Base-by-base conservation (phyloP, 2,888 invertebrate genomes). In the Flexamia atlantica region DNA sequence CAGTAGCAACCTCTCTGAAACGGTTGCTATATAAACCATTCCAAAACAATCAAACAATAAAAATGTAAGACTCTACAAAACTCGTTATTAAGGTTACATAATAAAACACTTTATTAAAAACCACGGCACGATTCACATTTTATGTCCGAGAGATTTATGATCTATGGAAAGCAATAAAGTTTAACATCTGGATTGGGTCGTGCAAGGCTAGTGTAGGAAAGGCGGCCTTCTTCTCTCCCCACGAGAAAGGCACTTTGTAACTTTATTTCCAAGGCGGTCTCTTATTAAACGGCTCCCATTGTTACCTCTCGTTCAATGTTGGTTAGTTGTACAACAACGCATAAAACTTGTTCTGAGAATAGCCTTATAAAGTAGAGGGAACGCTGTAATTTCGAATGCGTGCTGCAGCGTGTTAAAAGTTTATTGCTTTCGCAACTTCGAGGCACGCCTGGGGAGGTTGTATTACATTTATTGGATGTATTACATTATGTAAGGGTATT, bases 331-430 rank as follows among this genome's bases (percentile, higher is more conserved):
- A 64, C 64, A 64, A 64, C 64, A 28, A 28, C 1, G 30, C 64
- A 28, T 64, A 64, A 64, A 64, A 14, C 64, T 28, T 28, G 5
- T 64, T 64, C 64, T 64, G 20, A 64, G 64, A 64, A 64, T 64
- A 64, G 64, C 10, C 30, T 64, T 28, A 64, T 64, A 64, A 64
- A 64, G 28, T n/a, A n/a, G 7, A 30, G 7, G 53, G 64, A 64
- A 17, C 5, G 14, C n/a, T 4, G 23, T 57, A 57, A 57, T 23
- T 20, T 3, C 25, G 1, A 14, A 14, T 28, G 64, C 25, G 64
- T 53, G 53, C 23, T 23, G 23, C 0, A 23, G 28, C 5, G 28
- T 30, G 64, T 64, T 64, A 23, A 20, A 64, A 3, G 12, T 28
- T 64, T 28, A 30, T 10, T 1, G 20, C 53, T 53, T 20, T n/a